These are phyloP conservation scores for Neoitamus cyanurus DNA, from an alignment of 2,888 invertebrate genomes.

Conservation along the genomic window DNA sequence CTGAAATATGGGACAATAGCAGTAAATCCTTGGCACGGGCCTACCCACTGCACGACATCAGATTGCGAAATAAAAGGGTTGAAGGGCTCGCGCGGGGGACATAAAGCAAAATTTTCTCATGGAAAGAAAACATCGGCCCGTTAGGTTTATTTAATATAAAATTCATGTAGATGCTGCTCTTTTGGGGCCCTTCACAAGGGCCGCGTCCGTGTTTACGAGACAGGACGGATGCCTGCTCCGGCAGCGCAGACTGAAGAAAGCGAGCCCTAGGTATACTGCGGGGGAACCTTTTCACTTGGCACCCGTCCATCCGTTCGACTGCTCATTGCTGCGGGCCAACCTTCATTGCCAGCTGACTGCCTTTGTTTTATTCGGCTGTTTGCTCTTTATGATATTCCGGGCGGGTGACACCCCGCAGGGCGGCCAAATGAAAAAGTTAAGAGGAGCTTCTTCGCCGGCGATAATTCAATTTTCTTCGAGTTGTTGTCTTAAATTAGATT, in stretches of 20 bases:
- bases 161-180: constrained; percentile 21
- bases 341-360: neutral
- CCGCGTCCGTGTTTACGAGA: neutral
- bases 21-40: neutral
- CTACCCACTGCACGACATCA: neutral
- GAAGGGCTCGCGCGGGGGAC: neutral
- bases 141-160: constrained; percentile 33
- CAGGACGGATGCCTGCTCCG: neutral
- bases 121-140: constrained; percentile 19
- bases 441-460: neutral
- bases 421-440: neutral
- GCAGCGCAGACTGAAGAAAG: neutral
- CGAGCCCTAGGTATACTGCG: neutral
- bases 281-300: neutral
- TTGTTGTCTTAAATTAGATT: neutral
- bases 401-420: neutral
- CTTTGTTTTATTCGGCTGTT: neutral
- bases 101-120: neutral
- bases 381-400: neutral
- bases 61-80: neutral
- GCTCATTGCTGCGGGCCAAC: neutral
- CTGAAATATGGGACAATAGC: constrained; percentile 26
- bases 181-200: neutral
- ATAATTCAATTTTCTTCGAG: constrained; percentile 1
- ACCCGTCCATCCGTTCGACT: neutral